Evolutionary conservation across 2,888 invertebrate species (phyloP).

Genomic region (Incurvaria masculella): DNA sequence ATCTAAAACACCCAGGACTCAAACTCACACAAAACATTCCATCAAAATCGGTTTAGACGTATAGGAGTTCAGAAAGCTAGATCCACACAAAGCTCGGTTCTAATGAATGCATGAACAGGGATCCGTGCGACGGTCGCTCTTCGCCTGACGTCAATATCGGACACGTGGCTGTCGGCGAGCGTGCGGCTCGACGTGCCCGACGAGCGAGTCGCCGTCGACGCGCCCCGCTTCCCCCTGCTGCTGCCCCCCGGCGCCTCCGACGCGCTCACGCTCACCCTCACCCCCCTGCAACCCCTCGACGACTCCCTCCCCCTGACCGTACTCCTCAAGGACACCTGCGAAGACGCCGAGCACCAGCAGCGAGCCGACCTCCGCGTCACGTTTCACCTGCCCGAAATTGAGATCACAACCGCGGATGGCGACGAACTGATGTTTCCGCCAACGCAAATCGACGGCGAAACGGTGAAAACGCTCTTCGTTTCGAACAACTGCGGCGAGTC

Average conservation of each 20-base stretch:
- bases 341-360: conserved; percentile 32
- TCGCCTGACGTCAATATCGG: conserved; percentile 31
- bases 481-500: conserved; percentile 40
- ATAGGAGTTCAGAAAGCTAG: too few species aligned
- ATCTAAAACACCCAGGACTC: too few species aligned
- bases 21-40: too few species aligned
- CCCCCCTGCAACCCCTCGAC: conserved; percentile 31
- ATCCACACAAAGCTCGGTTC: too few species aligned
- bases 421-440: conserved; percentile 35
- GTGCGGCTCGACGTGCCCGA: conserved; percentile 29
- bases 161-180: conserved; percentile 41
- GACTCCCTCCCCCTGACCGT: conserved; percentile 28
- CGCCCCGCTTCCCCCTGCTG: conserved; percentile 36
- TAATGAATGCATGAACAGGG: too few species aligned
- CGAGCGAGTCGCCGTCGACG: conserved; percentile 30
- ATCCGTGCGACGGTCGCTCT: conserved; percentile 28
- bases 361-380: conserved; percentile 27
- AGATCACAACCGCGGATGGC: conserved; percentile 37
- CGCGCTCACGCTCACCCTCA: conserved; percentile 31
- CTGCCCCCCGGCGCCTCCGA: conserved; percentile 38
- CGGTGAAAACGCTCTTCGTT: conserved; percentile 34
- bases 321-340: conserved; percentile 32
- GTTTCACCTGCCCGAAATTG: conserved; percentile 37
- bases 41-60: too few species aligned
- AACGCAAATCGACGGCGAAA: conserved; percentile 26